Percentiles rank a stretch among this genome's conserved stretches.
Conservation (phyloP, 2,113 vertebrate species). For the Dendrocopos noguchii region DNA sequence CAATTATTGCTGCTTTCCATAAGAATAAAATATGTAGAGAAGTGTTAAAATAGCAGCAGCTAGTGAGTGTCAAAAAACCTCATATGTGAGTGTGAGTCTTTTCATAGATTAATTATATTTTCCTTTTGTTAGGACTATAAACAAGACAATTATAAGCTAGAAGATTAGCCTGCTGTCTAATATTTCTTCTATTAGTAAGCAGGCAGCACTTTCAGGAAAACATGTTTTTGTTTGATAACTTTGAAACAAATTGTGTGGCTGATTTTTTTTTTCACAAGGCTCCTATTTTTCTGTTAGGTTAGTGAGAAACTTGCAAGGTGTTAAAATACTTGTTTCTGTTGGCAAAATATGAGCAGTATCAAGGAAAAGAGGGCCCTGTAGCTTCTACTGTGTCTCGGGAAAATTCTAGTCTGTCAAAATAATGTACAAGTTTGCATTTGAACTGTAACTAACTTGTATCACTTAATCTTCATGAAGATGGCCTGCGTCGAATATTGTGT, state of each 20-base stretch:
- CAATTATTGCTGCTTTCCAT: background rate
- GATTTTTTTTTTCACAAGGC: background rate
- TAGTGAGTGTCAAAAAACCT: background rate
- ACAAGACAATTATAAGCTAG: background rate
- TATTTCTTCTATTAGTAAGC: background rate
- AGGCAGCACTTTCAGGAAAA: background rate
- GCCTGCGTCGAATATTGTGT: slow-evolving; percentile 91
- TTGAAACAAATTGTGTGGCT: background rate
- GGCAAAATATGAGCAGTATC: background rate
- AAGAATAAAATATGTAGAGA: background rate
- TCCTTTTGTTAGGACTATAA: background rate
- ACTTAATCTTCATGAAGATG: slow-evolving; percentile 78
- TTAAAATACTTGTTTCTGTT: background rate
- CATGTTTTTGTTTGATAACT: background rate
- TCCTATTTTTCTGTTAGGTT: background rate
- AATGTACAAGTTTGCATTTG: background rate
- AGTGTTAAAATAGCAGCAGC: background rate
- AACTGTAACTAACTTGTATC: background rate
- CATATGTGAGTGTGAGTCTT: background rate
- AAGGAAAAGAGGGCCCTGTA: background rate
- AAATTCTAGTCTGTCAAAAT: background rate
- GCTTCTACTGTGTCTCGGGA: background rate
- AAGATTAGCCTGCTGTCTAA: background rate
- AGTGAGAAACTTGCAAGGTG: background rate
- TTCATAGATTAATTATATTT: background rate